phyloP scores from a whole-genome alignment of 2,797 vertebrate species.

The Leptodactylus fallax region DNA sequence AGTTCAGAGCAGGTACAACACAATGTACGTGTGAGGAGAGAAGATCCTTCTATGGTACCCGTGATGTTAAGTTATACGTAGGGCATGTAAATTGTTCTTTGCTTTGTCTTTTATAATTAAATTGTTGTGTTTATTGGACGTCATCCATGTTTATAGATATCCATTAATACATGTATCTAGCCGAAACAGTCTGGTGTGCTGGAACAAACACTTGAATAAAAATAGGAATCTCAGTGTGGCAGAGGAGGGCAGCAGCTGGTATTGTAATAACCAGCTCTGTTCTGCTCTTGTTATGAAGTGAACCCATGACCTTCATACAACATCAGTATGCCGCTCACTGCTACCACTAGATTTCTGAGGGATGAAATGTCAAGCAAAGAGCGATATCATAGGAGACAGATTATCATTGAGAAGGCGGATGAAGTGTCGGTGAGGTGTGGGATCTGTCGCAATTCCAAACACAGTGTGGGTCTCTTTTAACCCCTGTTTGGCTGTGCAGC shows the following conservation, averaged over 20 bases:
- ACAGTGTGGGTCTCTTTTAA: not conserved
- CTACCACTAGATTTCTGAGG: conserved; percentile 26
- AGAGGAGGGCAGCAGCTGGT: conserved; percentile 7
- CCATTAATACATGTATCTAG: not conserved
- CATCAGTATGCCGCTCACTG: conserved; percentile 37
- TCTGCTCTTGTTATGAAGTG: conserved; percentile 7
- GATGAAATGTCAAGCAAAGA: conserved; percentile 44
- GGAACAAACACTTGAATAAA: not conserved
- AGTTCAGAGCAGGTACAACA: not conserved
- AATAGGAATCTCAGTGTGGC: not conserved
- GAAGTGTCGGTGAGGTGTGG: not conserved
- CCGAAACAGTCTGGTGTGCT: not conserved
- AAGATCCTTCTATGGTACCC: not conserved
- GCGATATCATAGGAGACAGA: conserved; percentile 33
- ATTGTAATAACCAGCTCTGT: not conserved
- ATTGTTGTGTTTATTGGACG: not conserved
- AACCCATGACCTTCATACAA: not conserved
- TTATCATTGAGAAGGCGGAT: conserved; percentile 39
- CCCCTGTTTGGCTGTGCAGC: not conserved
- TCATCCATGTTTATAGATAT: not conserved
- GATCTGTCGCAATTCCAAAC: not conserved
- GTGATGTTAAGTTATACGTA: not conserved
- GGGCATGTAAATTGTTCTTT: not conserved
- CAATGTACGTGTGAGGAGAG: not conserved
- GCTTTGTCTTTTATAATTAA: not conserved